A percentile compares a stretch with the other conserved stretches of the same genome.
Conservation (phyloP, 2,888 invertebrate species). For the Campoletis raptor region DNA sequence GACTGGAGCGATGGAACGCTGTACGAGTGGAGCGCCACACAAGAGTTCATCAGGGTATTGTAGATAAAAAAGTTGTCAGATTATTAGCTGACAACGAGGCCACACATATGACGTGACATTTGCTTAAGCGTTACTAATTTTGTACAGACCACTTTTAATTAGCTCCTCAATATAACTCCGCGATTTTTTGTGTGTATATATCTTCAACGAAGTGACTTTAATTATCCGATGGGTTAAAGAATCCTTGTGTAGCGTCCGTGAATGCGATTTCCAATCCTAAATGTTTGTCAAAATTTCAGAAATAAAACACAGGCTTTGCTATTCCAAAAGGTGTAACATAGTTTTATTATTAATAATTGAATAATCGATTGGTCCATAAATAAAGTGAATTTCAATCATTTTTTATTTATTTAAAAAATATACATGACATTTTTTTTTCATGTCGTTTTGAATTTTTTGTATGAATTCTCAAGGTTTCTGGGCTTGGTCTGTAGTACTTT, state of each 20-base stretch:
- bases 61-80: conserved; percentile 4
- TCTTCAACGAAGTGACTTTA: background rate
- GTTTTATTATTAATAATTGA: too few relatives aligned
- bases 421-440: too few relatives aligned
- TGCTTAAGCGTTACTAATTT: background rate
- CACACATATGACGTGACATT: background rate
- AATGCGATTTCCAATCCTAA: background rate
- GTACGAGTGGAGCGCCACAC: conserved; percentile 35
- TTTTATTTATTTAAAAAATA: too few relatives aligned
- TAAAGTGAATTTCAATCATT: too few relatives aligned
- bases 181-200: background rate
- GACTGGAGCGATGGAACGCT: conserved; percentile 10
- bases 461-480: too few relatives aligned
- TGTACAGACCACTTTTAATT: background rate
- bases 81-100: background rate
- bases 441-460: too few relatives aligned
- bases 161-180: background rate
- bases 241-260: too few relatives aligned
- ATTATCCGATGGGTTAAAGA: too few relatives aligned
- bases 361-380: too few relatives aligned
- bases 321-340: too few relatives aligned
- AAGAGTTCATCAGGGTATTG: conserved; percentile 27
- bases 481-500: background rate
- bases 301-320: background rate
- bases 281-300: background rate